Base-by-base conservation (phyloP, 2,113 vertebrate species). In the Myotis brandtii region DNA sequence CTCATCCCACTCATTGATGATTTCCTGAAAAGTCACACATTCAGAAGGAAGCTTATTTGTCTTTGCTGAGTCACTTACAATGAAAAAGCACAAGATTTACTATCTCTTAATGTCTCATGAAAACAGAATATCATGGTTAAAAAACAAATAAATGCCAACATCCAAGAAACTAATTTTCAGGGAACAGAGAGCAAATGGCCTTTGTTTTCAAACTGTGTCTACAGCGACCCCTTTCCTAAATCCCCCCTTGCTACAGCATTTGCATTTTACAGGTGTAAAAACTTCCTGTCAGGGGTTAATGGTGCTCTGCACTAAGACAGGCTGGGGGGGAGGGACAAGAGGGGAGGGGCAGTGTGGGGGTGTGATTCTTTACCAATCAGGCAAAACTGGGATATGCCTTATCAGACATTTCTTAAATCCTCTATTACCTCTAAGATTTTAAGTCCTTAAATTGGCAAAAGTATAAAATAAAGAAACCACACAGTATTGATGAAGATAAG, bases 1-100 rank as follows among this genome's bases (percentile, higher is more conserved):
- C 30, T 99, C 99, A 64, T 99, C 99, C 99, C 99, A 99, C 59
- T 99, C 99, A 59, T 99, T 99, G 96, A 99, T 98, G 96, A 99
- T 98, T 27, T 98, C 98, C 99, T 99, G 69, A 40, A 82, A 96
- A 96, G 96, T 64, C 54, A 97, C 93, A 96, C 20, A 97, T 98
- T 98, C 59, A 50, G 30, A 73, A 34, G 13, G 62, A 54, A 82
- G 69, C 23, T 77, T 46, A 64, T 30, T 59, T 82, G 32, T 32
- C 40, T 72, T 69, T 86, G 40, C 70, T 62, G 12, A 92, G 32
- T 23, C 30, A 89, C 5, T 89, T 70, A 34, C 2, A 79, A 40
- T n/a, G 9, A 94, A 77, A 59, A 89, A 18, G 86, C 40, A 37
- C 8, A 85, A 84, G n/a, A 80, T 16, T 43, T 92, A 40, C 2